These are phyloP conservation scores for Portunus trituberculatus DNA, from an alignment of 1,140 invertebrate species.

Conservation along the genomic window DNA sequence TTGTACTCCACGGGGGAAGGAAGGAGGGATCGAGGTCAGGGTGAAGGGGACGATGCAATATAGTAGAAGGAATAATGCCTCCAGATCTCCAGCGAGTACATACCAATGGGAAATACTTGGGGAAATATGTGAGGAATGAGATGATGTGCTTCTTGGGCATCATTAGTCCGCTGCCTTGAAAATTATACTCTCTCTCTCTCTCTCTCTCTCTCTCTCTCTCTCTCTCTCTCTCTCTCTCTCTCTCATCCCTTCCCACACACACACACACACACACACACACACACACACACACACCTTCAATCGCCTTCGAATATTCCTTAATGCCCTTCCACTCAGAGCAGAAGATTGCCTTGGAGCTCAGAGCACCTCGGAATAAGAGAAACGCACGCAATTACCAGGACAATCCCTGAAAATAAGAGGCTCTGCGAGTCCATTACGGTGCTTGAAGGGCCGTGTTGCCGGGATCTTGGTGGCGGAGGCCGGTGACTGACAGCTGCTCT, in stretches of 20 bases:
- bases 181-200: too few species aligned
- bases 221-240: too few species aligned
- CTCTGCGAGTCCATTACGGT: neutral
- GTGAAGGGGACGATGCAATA: too few species aligned
- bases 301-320: conserved; percentile 1
- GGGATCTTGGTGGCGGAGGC: neutral
- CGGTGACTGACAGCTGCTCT: neutral
- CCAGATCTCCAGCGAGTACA: too few species aligned
- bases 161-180: too few species aligned
- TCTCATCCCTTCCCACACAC: neutral
- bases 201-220: too few species aligned
- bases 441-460: neutral
- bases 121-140: too few species aligned
- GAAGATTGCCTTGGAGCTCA: neutral
- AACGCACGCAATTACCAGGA: neutral
- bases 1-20: too few species aligned
- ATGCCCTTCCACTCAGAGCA: conserved; percentile 9
- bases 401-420: conserved; percentile 21
- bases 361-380: conserved; percentile 9
- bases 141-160: too few species aligned
- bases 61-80: too few species aligned
- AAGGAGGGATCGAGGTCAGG: too few species aligned
- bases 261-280: neutral
- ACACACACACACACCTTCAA: neutral
- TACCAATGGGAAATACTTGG: too few species aligned